Evolutionary conservation across 1,140 invertebrate species (phyloP).

Genomic region (Euborellia annulipes): DNA sequence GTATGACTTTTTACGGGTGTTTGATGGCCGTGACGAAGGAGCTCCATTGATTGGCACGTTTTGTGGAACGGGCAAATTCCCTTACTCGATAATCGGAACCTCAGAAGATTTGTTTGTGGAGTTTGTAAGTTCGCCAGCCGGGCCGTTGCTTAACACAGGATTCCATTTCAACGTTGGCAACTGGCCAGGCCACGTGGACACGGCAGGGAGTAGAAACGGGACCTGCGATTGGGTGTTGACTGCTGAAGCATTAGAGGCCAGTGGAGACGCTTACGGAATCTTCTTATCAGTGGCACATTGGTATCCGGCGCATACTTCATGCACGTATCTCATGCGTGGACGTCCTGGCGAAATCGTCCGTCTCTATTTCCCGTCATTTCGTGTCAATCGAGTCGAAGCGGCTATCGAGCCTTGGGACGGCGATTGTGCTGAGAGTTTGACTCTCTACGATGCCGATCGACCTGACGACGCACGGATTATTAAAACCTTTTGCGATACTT

Average conservation of each 20-base stretch:
- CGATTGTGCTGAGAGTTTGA: conserved; percentile 76
- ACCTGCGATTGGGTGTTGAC: conserved; percentile 76
- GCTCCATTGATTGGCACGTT: conserved; percentile 74
- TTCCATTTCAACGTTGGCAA: conserved; percentile 88
- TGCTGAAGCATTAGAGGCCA: conserved; percentile 55
- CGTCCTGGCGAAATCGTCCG: conserved; percentile 67
- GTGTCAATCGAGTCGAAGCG: conserved; percentile 75
- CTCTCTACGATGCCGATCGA: conserved; percentile 68
- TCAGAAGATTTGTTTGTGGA: conserved; percentile 79
- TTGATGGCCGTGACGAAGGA: conserved; percentile 76
- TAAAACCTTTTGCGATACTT: conserved; percentile 84
- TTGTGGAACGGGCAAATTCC: conserved; percentile 86
- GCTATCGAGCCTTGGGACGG: conserved; percentile 69
- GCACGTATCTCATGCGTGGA: conserved; percentile 75
- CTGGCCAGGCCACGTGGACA: conserved; percentile 80
- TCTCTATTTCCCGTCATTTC: conserved; percentile 74
- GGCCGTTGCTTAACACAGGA: conserved; percentile 73
- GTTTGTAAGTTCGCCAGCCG: conserved; percentile 77
- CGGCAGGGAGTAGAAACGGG: conserved; percentile 63
- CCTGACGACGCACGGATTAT: conserved; percentile 75
- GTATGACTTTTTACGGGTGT: conserved; percentile 77
- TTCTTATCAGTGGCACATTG: conserved; percentile 81
- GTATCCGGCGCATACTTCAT: conserved; percentile 81
- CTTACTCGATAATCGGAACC: conserved; percentile 83
- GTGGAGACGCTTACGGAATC: conserved; percentile 64